Conservation (phyloP, 2,888 invertebrate genomes). For the Chirona hameri region DNA sequence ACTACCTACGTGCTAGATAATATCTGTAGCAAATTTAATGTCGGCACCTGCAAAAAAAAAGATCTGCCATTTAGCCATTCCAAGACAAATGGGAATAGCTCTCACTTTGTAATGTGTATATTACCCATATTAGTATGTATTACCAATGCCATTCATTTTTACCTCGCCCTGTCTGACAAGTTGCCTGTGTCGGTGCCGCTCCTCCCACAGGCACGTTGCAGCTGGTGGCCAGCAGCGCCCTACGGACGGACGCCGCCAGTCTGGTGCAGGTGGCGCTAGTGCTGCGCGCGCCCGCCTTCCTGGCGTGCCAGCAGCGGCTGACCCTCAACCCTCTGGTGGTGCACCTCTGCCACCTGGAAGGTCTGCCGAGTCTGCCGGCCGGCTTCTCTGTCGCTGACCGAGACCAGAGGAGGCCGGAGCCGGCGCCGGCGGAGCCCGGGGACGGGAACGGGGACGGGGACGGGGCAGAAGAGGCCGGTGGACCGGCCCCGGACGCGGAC, state of each 20-base stretch:
- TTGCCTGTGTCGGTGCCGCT: too few relatives aligned
- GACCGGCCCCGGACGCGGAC: not conserved
- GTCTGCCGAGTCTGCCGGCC: not conserved
- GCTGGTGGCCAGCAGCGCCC: not conserved
- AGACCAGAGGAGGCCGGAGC: too few relatives aligned
- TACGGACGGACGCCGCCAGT: not conserved
- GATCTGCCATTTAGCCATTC: too few relatives aligned
- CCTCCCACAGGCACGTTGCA: not conserved
- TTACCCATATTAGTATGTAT: too few relatives aligned
- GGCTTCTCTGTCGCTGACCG: not conserved
- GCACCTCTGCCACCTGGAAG: not conserved
- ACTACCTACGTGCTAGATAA: too few relatives aligned
- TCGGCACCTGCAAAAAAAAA: too few relatives aligned
- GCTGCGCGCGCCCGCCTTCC: conserved; percentile 2
- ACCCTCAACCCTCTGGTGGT: not conserved
- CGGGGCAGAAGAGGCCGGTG: not conserved
- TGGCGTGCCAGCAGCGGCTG: not conserved
- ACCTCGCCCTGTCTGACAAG: too few relatives aligned
- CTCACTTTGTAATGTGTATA: too few relatives aligned
- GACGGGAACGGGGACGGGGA: not conserved
- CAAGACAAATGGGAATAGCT: too few relatives aligned
- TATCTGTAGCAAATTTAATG: too few relatives aligned
- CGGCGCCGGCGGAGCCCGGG: not conserved
- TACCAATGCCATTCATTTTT: too few relatives aligned
- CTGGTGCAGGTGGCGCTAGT: not conserved